A percentile compares a stretch with the other conserved stretches of the same genome.
Evolutionary conservation across 2,113 vertebrate genomes (phyloP).

Genomic region (Cochlearius cochlearius): DNA sequence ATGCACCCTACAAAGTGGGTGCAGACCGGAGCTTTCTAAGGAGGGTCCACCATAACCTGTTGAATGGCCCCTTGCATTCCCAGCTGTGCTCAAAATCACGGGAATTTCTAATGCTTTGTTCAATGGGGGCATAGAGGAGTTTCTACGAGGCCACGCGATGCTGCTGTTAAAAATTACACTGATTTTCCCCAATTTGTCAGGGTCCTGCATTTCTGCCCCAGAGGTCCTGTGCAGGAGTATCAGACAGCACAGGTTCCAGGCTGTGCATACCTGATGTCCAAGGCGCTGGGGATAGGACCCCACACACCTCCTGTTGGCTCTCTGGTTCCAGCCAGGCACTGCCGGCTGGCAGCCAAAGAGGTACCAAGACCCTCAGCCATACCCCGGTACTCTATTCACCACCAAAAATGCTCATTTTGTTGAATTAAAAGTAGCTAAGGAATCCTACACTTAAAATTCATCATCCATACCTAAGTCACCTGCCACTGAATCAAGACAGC

Average conservation of each 20-base stretch:
- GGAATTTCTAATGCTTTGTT: not conserved
- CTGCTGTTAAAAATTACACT: not conserved
- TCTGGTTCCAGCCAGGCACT: not conserved
- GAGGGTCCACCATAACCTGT: rapidly evolving
- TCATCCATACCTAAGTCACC: not conserved
- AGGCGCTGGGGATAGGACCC: rapidly evolving
- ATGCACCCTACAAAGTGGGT: rapidly evolving
- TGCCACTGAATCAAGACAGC: not conserved
- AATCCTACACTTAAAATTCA: not conserved
- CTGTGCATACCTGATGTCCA: not conserved
- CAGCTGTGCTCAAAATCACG: not conserved
- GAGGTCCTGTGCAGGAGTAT: rapidly evolving
- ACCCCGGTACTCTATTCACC: not conserved
- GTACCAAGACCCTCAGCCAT: not conserved
- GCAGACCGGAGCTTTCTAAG: not conserved
- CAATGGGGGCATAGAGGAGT: rapidly evolving
- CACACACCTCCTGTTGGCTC: rapidly evolving
- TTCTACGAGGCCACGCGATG: not conserved
- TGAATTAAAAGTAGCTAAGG: not conserved
- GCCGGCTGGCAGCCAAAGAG: not conserved
- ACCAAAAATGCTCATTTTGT: not conserved
- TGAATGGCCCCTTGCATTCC: not conserved
- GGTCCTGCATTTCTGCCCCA: not conserved
- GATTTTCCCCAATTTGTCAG: not conserved
- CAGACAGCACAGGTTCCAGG: not conserved